phyloP scores from a whole-genome alignment of 2,113 vertebrate species.

The Aramus guarauna region DNA sequence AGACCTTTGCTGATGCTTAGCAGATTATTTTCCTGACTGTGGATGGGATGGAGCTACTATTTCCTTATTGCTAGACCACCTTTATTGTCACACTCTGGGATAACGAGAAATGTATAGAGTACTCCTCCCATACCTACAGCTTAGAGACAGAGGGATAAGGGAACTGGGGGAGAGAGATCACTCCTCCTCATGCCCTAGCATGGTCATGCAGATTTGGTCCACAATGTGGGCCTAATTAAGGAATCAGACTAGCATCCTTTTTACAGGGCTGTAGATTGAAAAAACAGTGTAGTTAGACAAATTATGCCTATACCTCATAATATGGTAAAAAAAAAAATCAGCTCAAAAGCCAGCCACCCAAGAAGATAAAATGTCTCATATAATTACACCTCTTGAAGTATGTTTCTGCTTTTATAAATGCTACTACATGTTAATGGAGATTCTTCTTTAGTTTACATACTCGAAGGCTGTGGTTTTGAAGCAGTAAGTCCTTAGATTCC shows the following conservation, averaged over 20 bases:
- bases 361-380: slow-evolving; percentile 40
- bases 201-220: slow-evolving; percentile 7
- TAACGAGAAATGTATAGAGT: neutral
- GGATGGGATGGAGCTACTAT: neutral
- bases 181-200: slow-evolving; percentile 12
- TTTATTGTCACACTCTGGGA: neutral
- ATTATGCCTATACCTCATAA: slow-evolving; percentile 19
- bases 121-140: neutral
- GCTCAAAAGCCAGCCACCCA: slow-evolving; percentile 18
- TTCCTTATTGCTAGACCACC: neutral
- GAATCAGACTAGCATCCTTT: slow-evolving; percentile 8
- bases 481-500: neutral
- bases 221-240: slow-evolving; percentile 4
- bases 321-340: neutral
- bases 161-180: neutral
- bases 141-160: slow-evolving; percentile 9
- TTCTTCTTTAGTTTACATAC: neutral
- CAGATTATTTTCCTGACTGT: neutral
- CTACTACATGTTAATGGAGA: neutral
- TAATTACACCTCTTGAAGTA: slow-evolving; percentile 39
- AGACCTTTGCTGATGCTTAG: neutral
- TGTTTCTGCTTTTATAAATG: slow-evolving; percentile 10
- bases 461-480: slow-evolving; percentile 9
- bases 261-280: neutral
- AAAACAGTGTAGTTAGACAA: slow-evolving; percentile 9